Base-by-base conservation (phyloP, 2,113 vertebrate genomes). In the Oreochromis aureus region DNA sequence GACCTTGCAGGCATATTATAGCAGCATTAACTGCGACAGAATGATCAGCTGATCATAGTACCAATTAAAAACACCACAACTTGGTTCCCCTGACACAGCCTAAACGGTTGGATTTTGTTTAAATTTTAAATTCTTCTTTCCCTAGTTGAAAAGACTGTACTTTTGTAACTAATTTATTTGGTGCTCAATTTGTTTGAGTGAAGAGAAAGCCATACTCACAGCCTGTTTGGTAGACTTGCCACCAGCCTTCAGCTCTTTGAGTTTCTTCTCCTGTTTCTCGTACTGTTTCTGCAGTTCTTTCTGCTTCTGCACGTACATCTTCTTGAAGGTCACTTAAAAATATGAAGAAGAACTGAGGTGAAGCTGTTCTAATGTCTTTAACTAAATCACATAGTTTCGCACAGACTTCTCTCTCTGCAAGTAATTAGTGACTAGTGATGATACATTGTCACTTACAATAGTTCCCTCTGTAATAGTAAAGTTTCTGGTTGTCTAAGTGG, bases 251-350 rank as follows among this genome's bases (percentile, higher is more conserved):
- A 98, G 96, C 10, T 98, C 98, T 82, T 97, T 98, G 10, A 98
- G 96, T 83, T 97, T 98, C 88, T 98, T 98, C 92, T 98, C 98
- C 89, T 98, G 98, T 82, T 98, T 98, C 83, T 98, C 98, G 0
- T 98, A 98, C 86, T 98, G 98, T 76, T 98, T 98, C 90, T 97
- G 96, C 53, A 98, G 93, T 51, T 98, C 98, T 30, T 98, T 98
- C 93, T 98, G 98, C 91, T 98, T 98, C 90, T 98, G 98, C 78
- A 97, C 96, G 36, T 98, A 98, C 98, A 98, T 98, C 95, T 98
- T 98, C 96, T 98, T 98, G 91, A 98, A 98, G 12, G 98, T 97
- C 95, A 98, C 98, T 98, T 2, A 2, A 80, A 59, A 19, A 39
- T 15, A 66, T 1, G 7, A 59, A 15, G 34, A 48, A 41, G 24